Percentiles rank a stretch among this genome's conserved stretches.
These are phyloP conservation scores for Carettochelys insculpta DNA, from an alignment of 2,113 vertebrate species.

Conservation along the genomic window DNA sequence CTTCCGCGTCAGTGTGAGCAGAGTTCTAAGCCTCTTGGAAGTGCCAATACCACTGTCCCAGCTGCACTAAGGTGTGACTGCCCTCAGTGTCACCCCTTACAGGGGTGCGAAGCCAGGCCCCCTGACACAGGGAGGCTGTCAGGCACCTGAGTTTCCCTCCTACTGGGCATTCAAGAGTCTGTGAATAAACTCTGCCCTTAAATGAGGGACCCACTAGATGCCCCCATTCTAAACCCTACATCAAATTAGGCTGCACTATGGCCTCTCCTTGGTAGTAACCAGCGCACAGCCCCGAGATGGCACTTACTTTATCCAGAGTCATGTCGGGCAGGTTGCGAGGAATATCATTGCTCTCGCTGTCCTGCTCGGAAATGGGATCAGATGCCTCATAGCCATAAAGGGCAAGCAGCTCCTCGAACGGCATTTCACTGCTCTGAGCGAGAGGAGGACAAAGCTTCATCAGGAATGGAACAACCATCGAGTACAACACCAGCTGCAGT, in stretches of 20 bases:
- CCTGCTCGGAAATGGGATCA: constrained; percentile 81
- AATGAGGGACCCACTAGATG: background rate
- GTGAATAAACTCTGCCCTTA: background rate
- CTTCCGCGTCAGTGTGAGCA: too few relatives aligned
- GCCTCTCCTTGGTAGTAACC: background rate
- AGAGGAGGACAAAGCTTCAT: constrained; percentile 44
- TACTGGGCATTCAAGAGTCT: background rate
- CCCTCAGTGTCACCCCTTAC: too few relatives aligned
- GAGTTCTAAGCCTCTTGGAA: too few relatives aligned
- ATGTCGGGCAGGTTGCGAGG: constrained; percentile 84
- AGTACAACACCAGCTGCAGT: background rate
- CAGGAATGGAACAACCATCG: constrained; percentile 31
- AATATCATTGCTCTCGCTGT: constrained; percentile 82
- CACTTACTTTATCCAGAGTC: constrained; percentile 89
- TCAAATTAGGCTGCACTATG: background rate
- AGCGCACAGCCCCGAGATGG: background rate
- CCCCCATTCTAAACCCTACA: background rate
- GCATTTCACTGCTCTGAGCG: constrained; percentile 88
- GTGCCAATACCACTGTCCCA: too few relatives aligned
- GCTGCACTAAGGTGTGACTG: too few relatives aligned
- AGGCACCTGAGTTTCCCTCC: too few relatives aligned
- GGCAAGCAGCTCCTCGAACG: constrained; percentile 91
- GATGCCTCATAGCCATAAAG: constrained; percentile 91
- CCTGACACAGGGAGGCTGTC: too few relatives aligned
- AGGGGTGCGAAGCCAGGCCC: too few relatives aligned